phyloP scores from a whole-genome alignment of 92 coral and sea anemone species.

The Virgularia gustaviana region DNA sequence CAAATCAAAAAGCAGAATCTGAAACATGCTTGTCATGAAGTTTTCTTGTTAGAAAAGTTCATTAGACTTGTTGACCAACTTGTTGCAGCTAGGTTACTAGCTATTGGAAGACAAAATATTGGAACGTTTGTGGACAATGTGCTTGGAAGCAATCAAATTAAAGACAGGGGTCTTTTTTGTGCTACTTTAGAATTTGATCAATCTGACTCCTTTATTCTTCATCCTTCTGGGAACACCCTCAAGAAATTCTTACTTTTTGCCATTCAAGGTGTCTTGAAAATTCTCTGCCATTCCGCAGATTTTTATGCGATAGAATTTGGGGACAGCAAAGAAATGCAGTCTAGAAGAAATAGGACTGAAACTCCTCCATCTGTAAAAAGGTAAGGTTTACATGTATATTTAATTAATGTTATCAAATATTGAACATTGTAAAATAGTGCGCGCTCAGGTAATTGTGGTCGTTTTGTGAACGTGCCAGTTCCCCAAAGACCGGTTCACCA shows the following conservation, averaged over 20 bases:
- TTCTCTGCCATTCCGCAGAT: conserved; percentile 72
- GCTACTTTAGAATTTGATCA: conserved; percentile 65
- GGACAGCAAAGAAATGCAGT: neutral
- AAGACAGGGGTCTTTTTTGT: conserved; percentile 69
- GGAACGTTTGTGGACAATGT: conserved; percentile 70
- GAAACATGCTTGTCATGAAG: conserved; percentile 77
- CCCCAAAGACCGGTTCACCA: too few species aligned
- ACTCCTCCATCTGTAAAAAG: conserved; percentile 6
- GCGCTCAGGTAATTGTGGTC: too few species aligned
- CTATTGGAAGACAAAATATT: conserved; percentile 68
- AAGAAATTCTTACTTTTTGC: conserved; percentile 56
- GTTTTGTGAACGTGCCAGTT: too few species aligned
- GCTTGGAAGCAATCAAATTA: conserved; percentile 73
- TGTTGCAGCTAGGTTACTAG: conserved; percentile 66
- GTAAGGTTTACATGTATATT: neutral
- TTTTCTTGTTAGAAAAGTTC: conserved; percentile 67
- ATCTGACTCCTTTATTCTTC: conserved; percentile 57
- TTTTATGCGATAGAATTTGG: conserved; percentile 51
- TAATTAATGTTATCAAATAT: too few species aligned
- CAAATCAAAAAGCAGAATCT: conserved; percentile 64
- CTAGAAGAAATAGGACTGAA: neutral
- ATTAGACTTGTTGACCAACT: conserved; percentile 80
- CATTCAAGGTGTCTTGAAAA: conserved; percentile 60
- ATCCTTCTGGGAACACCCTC: conserved; percentile 63
- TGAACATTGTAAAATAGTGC: too few species aligned